Percentiles rank a stretch among this genome's conserved stretches.
Evolutionary conservation across 2,888 invertebrate genomes (phyloP).

Genomic region (Oscheius onirici): DNA sequence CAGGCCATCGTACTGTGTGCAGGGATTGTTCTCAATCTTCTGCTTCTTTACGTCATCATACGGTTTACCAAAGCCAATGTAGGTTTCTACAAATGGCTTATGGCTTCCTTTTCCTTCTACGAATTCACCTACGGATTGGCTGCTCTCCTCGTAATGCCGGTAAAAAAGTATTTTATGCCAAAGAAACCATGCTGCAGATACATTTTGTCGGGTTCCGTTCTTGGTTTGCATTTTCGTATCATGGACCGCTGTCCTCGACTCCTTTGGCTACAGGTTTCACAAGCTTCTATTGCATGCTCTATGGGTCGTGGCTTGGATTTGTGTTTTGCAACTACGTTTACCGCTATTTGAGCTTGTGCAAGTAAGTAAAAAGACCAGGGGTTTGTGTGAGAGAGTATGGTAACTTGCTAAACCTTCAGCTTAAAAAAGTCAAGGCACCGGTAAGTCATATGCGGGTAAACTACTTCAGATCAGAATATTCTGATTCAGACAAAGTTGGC

Average conservation of each 20-base stretch:
- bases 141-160: constrained; percentile 15
- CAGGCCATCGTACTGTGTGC: background rate
- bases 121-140: constrained; percentile 3
- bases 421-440: too few relatives aligned
- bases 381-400: too few relatives aligned
- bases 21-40: background rate
- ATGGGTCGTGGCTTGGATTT: constrained; percentile 1
- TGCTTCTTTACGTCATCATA: constrained; percentile 12
- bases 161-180: background rate
- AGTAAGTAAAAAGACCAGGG: background rate
- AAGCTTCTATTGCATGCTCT: constrained; percentile 13
- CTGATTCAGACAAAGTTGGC: constrained; percentile 1
- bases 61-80: constrained; percentile 1
- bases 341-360: constrained; percentile 2
- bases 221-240: constrained; percentile 19
- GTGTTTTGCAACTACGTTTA: constrained; percentile 2
- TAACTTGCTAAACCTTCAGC: too few relatives aligned
- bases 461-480: too few relatives aligned
- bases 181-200: background rate
- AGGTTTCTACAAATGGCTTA: constrained; percentile 13
- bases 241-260: background rate
- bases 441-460: too few relatives aligned
- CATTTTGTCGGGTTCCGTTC: constrained; percentile 3
- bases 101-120: constrained; percentile 12
- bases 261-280: background rate